A percentile compares a stretch with the other conserved stretches of the same genome.
phyloP scores from a whole-genome alignment of 2,797 vertebrate genomes.

The Spizella passerina region DNA sequence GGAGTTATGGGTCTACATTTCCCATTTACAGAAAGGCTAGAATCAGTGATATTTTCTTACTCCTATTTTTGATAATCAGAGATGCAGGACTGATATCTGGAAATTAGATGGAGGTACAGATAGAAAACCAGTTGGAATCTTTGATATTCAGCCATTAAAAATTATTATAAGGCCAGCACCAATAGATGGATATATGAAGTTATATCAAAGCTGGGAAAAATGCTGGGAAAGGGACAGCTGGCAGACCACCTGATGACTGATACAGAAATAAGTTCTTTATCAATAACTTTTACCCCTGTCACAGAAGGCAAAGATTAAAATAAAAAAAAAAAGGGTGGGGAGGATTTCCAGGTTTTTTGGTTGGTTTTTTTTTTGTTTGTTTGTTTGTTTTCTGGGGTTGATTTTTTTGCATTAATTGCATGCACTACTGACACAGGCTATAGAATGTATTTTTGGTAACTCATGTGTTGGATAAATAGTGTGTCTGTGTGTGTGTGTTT shows the following conservation, averaged over 20 bases:
- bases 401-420: neutral
- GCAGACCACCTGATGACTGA: neutral
- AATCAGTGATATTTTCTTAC: neutral
- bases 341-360: neutral
- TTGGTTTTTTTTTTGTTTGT: too few relatives aligned
- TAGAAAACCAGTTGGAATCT: neutral
- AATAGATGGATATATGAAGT: neutral
- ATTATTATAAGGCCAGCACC: neutral
- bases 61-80: neutral
- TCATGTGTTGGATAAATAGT: neutral
- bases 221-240: neutral
- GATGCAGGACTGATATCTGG: neutral
- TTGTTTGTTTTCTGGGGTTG: neutral
- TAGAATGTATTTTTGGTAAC: neutral
- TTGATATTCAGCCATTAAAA: neutral
- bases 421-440: neutral
- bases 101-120: neutral
- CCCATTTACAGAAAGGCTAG: neutral
- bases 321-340: rapidly evolving
- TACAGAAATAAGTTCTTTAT: neutral
- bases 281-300: neutral
- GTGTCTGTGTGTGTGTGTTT: neutral
- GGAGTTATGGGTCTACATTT: rapidly evolving
- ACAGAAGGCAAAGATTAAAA: neutral
- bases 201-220: neutral